Evolutionary conservation across 2,797 vertebrate genomes (phyloP).

Genomic region (Sebastiscus tertius): DNA sequence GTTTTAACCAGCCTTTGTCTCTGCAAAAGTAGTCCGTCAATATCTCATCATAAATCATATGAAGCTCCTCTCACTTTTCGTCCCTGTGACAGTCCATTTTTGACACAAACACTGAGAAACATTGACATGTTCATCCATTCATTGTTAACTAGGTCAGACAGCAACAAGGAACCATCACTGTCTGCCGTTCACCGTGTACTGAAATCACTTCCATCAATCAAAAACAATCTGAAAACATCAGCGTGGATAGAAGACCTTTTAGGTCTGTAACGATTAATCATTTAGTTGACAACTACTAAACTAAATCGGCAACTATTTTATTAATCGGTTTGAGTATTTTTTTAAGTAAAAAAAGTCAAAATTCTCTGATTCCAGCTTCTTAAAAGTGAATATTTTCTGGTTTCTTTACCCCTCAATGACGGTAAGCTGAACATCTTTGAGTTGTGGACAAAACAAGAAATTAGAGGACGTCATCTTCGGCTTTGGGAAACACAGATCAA

Average conservation of each 20-base stretch:
- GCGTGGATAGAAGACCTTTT: too few species aligned
- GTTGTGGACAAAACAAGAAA: too few species aligned
- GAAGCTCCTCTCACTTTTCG: not conserved
- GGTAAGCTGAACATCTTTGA: too few species aligned
- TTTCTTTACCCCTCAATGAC: too few species aligned
- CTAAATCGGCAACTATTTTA: too few species aligned
- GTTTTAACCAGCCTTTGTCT: not conserved
- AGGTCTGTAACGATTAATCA: too few species aligned
- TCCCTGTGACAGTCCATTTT: not conserved
- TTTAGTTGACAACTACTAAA: too few species aligned
- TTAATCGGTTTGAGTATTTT: too few species aligned
- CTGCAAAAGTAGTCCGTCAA: not conserved
- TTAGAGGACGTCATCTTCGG: too few species aligned
- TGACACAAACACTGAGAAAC: not conserved
- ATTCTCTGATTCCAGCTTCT: too few species aligned
- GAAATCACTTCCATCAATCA: not conserved
- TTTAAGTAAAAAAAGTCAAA: fast-evolving
- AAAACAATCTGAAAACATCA: not conserved
- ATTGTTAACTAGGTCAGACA: not conserved
- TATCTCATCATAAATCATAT: not conserved
- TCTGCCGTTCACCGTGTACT: not conserved
- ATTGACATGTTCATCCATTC: not conserved
- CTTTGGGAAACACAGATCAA: too few species aligned
- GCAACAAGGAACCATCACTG: not conserved
- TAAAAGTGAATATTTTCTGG: too few species aligned